Percentiles rank a stretch among this genome's conserved stretches.
These are phyloP conservation scores for Frieseomelitta varia DNA, from an alignment of 1,140 invertebrate species.

Conservation along the genomic window DNA sequence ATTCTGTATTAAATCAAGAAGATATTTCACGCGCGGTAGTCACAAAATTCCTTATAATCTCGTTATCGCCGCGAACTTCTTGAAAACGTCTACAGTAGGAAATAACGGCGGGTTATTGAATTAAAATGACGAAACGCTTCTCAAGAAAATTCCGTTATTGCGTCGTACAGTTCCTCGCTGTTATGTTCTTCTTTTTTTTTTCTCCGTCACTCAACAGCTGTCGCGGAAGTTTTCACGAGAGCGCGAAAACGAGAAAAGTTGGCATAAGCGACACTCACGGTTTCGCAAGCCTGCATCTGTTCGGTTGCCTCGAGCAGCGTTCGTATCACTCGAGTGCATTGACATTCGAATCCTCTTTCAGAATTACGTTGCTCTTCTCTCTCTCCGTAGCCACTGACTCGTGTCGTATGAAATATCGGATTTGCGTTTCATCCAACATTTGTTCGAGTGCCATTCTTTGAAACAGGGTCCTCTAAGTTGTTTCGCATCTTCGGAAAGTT, in stretches of 20 bases:
- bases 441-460: too few relatives aligned
- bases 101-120: neutral
- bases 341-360: neutral
- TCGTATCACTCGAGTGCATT: neutral
- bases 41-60: neutral
- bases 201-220: constrained; percentile 5
- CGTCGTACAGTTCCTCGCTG: neutral
- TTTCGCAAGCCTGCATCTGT: constrained; percentile 3
- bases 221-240: constrained; percentile 5
- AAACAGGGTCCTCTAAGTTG: too few relatives aligned
- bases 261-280: neutral
- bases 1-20: neutral
- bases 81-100: neutral
- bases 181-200: neutral
- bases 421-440: too few relatives aligned
- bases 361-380: neutral
- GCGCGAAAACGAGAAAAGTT: neutral
- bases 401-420: too few relatives aligned
- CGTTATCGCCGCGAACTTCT: neutral
- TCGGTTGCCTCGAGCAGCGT: neutral
- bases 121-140: neutral
- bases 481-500: too few relatives aligned
- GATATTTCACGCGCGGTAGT: neutral
- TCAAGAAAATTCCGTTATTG: constrained; percentile 15
- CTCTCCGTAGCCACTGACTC: neutral